Evolutionary conservation across 23 tunicate genomes (phyloP), one percentile per base, ranked within the genome.

Genomic region (Clavelina lepadiformis): DNA sequence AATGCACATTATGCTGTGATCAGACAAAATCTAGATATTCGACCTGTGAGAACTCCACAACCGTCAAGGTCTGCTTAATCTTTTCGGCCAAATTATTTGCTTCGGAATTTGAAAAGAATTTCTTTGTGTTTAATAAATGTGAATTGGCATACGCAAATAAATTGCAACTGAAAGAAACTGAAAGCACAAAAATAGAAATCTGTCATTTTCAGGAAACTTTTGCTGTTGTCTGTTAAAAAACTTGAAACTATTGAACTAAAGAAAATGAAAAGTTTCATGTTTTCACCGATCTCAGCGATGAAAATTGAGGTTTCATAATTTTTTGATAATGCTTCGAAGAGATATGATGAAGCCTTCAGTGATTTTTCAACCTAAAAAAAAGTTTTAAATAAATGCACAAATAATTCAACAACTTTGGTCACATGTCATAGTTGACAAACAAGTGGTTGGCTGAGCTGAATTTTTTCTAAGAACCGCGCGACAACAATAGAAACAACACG

Each of bases 291-390:
- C 56, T 87, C 96, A 0, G 86, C 38, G 13, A 87, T 31, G 45
- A 87, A 79, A 21, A 87, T 79, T 0, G 85, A 79, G 57, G 82
- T 87, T 37, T 87, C 82, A 51, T 87, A 87, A 60, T 87, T 68
- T 59, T 46, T 47, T 7, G 96, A 75, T 22, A 87, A 53, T 15
- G 73, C 84, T 79, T 87, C 96, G 47, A 72, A 50, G 0, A 74
- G 61, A 44, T 79, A 87, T 3, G 96, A 80, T 19, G 73, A 58
- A 29, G 96, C 38, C 55, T 68, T 79, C 45, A 79, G 62, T 26
- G 82, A 25, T 38, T 68, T 79, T 37, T 87, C 96, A 79, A 87
- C 69, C 96, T 87, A 46, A 25, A 63, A 62, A 31, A 20, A 47
- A 23, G n/a, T n/a, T n/a, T n/a, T n/a, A n/a, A n/a, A n/a, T n/a